Conservation (phyloP, 2,888 invertebrate species). For the Tinea trinotella region DNA sequence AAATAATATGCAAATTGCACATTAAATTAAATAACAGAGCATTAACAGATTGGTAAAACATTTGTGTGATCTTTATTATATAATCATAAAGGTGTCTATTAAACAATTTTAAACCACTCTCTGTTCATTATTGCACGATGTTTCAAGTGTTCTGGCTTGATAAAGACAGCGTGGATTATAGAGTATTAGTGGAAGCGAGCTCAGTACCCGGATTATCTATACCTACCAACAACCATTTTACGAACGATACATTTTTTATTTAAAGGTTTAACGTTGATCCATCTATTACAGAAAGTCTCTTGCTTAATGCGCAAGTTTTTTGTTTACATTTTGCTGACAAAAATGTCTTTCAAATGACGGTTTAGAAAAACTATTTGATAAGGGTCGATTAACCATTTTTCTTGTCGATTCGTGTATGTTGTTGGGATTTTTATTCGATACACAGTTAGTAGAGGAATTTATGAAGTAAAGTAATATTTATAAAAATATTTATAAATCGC, state of each 20-base stretch:
- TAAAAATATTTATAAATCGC: too few relatives aligned
- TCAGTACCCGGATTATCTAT: slow-evolving; percentile 1
- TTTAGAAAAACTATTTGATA: too few relatives aligned
- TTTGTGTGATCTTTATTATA: background rate
- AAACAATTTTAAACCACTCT: slow-evolving; percentile 1
- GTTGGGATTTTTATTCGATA: too few relatives aligned
- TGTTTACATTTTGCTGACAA: background rate
- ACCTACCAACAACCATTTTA: background rate
- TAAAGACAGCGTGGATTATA: slow-evolving; percentile 3
- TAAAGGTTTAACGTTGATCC: slow-evolving; percentile 1
- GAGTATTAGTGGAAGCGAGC: slow-evolving; percentile 1
- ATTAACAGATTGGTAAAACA: too few relatives aligned
- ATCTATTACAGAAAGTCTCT: background rate
- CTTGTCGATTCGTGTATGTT: too few relatives aligned
- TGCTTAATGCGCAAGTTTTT: background rate
- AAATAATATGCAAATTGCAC: too few relatives aligned
- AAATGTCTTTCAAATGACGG: too few relatives aligned
- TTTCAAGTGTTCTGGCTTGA: slow-evolving; percentile 8
- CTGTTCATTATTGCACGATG: background rate
- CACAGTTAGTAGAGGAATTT: too few relatives aligned
- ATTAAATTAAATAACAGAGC: too few relatives aligned
- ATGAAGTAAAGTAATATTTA: too few relatives aligned
- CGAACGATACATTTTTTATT: slow-evolving; percentile 7
- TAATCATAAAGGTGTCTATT: background rate
- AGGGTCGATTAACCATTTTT: background rate